phyloP scores from a whole-genome alignment of 2,113 vertebrate species.

The Nibea coibor region DNA sequence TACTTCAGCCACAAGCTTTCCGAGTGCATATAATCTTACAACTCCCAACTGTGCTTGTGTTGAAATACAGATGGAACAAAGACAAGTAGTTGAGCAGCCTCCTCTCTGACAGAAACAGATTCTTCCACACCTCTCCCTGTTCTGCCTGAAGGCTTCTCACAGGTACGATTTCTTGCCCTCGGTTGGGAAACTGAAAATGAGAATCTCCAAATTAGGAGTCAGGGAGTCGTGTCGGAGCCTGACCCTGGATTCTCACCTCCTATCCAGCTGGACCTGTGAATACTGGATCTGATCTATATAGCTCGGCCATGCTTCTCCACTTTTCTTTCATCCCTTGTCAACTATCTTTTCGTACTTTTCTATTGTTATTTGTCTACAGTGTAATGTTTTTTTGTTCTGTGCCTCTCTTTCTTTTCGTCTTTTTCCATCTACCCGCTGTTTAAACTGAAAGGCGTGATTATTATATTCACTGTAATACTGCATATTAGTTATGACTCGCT shows the following conservation, averaged over 20 bases:
- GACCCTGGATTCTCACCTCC: slow-evolving; percentile 85
- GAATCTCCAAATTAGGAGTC: slow-evolving; percentile 86
- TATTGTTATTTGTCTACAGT: slow-evolving; percentile 29
- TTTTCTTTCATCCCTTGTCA: slow-evolving; percentile 12
- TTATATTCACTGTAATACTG: not conserved
- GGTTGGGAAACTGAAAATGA: slow-evolving; percentile 85
- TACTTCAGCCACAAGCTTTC: slow-evolving; percentile 9
- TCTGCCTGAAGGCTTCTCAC: slow-evolving; percentile 87
- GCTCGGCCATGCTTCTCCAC: slow-evolving; percentile 15
- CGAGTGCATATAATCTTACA: slow-evolving; percentile 9
- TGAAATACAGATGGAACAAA: slow-evolving; percentile 39
- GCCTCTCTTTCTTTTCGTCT: not conserved
- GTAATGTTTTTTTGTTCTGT: not conserved
- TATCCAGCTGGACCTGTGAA: slow-evolving; percentile 74
- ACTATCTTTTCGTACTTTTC: slow-evolving; percentile 7
- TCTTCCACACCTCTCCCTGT: slow-evolving; percentile 84
- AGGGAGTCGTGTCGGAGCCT: slow-evolving; percentile 83
- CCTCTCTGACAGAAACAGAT: slow-evolving; percentile 72
- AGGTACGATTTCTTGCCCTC: slow-evolving; percentile 85
- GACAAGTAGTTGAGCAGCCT: slow-evolving; percentile 43
- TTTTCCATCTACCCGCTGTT: not conserved
- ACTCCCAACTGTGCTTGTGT: slow-evolving; percentile 27
- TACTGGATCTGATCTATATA: slow-evolving; percentile 59
- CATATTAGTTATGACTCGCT: not conserved
- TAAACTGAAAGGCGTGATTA: not conserved